A percentile compares a stretch with the other conserved stretches of the same genome.
phyloP scores from a whole-genome alignment of 1,140 invertebrate species.

The Halictus rubicundus region DNA sequence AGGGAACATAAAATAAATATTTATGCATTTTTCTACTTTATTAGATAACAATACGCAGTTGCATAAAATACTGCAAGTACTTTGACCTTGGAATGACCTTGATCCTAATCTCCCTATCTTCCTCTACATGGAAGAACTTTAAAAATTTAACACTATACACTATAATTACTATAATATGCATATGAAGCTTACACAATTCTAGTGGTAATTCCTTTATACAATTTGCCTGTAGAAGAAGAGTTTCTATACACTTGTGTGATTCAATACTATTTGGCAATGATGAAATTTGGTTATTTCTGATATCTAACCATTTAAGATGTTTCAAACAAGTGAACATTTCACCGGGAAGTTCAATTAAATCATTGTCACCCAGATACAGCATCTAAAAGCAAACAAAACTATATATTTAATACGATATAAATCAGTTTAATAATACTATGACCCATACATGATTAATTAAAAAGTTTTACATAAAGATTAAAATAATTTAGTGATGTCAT shows the following conservation, averaged over 20 bases:
- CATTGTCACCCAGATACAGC: conserved; percentile 82
- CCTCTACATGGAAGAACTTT: too few relatives aligned
- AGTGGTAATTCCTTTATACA: conserved; percentile 80
- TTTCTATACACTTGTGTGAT: conserved; percentile 80
- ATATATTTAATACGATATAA: too few relatives aligned
- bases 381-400: conserved; percentile 71
- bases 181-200: conserved; percentile 78
- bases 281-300: conserved; percentile 81
- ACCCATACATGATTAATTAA: not conserved
- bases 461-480: not conserved
- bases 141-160: too few relatives aligned
- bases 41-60: too few relatives aligned
- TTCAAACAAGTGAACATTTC: conserved; percentile 80
- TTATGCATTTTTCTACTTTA: too few relatives aligned
- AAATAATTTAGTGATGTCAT: not conserved
- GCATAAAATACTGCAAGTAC: too few relatives aligned
- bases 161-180: not conserved
- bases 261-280: conserved; percentile 80
- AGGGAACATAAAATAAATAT: too few relatives aligned
- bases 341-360: conserved; percentile 77
- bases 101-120: too few relatives aligned
- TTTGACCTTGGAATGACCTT: too few relatives aligned
- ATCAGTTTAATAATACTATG: too few relatives aligned
- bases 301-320: conserved; percentile 82
- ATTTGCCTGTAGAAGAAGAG: conserved; percentile 82